A percentile compares a stretch with the other conserved stretches of the same genome.
Conservation (phyloP, 1,140 invertebrate species). For the Drosophila tropicalis region DNA sequence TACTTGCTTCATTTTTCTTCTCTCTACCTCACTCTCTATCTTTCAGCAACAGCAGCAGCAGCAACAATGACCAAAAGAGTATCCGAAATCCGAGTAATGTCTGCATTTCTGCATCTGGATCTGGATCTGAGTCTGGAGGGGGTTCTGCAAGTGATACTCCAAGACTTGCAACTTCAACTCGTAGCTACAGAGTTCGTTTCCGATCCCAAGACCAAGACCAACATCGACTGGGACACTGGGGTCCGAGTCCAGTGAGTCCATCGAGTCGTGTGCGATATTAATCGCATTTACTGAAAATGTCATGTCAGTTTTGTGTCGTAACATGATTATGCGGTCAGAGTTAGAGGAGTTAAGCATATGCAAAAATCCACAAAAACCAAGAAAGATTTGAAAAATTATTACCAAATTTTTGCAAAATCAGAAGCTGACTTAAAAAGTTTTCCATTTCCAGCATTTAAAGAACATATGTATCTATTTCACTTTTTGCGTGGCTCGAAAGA, state of each 20-base stretch:
- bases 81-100: conserved; percentile 51
- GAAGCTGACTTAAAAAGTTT: too few relatives aligned
- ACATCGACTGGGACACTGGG: not conserved
- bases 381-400: too few relatives aligned
- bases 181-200: conserved; percentile 34
- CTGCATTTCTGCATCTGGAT: conserved; percentile 4
- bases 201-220: conserved; percentile 30
- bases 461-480: too few relatives aligned
- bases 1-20: too few relatives aligned
- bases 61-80: conserved; percentile 58
- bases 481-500: too few relatives aligned
- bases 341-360: conserved; percentile 30
- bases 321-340: conserved; percentile 72
- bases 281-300: conserved; percentile 81
- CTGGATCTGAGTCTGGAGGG: too few relatives aligned
- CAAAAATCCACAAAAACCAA: not conserved
- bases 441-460: too few relatives aligned
- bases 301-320: conserved; percentile 81
- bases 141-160: not conserved
- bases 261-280: conserved; percentile 79
- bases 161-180: conserved; percentile 34
- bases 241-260: conserved; percentile 14
- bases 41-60: conserved; percentile 46
- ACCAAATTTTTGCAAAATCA: too few relatives aligned
- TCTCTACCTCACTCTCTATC: not conserved